Conservation (phyloP, 2,888 invertebrate genomes). For the Oscheius sp. region DNA sequence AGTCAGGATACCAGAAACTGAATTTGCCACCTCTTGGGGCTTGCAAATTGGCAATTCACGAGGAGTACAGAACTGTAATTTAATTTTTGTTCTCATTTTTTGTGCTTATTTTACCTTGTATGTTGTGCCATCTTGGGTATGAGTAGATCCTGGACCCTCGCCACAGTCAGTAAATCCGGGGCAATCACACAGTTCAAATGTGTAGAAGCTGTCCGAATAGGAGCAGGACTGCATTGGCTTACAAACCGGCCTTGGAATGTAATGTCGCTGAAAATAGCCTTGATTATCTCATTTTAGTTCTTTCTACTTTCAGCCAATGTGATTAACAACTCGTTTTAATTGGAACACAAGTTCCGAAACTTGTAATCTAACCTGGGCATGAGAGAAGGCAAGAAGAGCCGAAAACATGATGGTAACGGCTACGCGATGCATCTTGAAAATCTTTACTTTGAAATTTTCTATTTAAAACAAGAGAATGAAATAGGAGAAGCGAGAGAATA, state of each 20-base stretch:
- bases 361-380: too few species aligned
- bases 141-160: slow-evolving; percentile 13
- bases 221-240: slow-evolving; percentile 39
- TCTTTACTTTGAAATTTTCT: too few species aligned
- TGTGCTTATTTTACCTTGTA: slow-evolving; percentile 36
- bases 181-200: slow-evolving; percentile 42
- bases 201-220: slow-evolving; percentile 34
- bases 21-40: slow-evolving; percentile 38
- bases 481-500: too few species aligned
- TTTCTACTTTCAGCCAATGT: too few species aligned
- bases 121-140: slow-evolving; percentile 33
- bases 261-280: slow-evolving; percentile 37
- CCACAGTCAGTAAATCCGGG: slow-evolving; percentile 33
- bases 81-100: too few species aligned
- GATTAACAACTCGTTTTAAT: too few species aligned
- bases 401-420: neutral
- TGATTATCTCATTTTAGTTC: too few species aligned
- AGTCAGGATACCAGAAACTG: slow-evolving; percentile 44
- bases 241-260: slow-evolving; percentile 37
- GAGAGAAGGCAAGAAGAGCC: neutral
- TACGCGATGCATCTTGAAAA: neutral
- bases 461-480: too few species aligned
- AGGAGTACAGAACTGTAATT: slow-evolving; percentile 44
- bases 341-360: too few species aligned
- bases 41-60: slow-evolving; percentile 36